These are phyloP conservation scores for Sycophaga agraensis DNA, from an alignment of 1,140 invertebrate genomes.

Conservation along the genomic window DNA sequence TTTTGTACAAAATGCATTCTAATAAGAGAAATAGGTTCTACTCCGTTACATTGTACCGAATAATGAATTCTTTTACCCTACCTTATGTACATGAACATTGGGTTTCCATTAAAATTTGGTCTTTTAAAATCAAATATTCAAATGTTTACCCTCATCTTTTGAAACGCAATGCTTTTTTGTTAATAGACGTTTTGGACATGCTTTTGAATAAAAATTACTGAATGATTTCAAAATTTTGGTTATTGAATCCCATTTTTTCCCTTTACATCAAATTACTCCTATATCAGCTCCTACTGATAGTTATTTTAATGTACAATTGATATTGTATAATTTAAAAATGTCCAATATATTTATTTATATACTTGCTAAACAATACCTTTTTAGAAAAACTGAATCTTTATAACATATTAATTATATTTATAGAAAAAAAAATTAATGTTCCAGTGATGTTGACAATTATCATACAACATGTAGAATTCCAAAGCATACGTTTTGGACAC, in stretches of 20 bases:
- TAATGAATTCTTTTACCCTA: constrained; percentile 20
- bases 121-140: constrained; percentile 15
- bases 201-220: constrained; percentile 15
- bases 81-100: constrained; percentile 23
- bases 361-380: constrained; percentile 27
- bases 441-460: constrained; percentile 22
- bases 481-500: not conserved
- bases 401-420: constrained; percentile 26
- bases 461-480: constrained; percentile 6
- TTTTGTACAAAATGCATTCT: constrained; percentile 28
- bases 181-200: not conserved
- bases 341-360: constrained; percentile 27
- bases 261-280: constrained; percentile 22
- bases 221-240: constrained; percentile 23
- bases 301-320: constrained; percentile 25
- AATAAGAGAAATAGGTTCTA: constrained; percentile 15
- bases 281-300: constrained; percentile 13
- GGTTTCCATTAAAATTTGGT: constrained; percentile 12
- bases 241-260: constrained; percentile 19
- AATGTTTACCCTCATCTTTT: not conserved
- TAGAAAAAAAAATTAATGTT: constrained; percentile 13
- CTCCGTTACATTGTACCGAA: constrained; percentile 10
- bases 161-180: not conserved
- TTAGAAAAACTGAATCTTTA: constrained; percentile 24
- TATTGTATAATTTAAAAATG: constrained; percentile 28